Conservation (phyloP, 2,113 vertebrate species). For the Diadophis punctatus region DNA sequence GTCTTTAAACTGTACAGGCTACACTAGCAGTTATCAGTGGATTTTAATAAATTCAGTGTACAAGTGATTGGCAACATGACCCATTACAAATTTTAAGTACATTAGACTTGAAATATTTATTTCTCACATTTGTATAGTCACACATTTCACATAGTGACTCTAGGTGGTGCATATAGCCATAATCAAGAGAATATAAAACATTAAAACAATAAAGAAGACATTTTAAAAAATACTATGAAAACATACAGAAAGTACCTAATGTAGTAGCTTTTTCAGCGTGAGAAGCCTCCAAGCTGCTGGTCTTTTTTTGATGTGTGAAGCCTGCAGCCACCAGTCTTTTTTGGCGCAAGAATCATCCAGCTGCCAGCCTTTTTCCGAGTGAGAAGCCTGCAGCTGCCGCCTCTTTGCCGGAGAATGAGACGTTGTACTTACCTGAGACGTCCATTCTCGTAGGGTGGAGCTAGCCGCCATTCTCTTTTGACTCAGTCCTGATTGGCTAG, state of each 20-base stretch:
- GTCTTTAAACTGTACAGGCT: not conserved
- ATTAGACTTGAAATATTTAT: not conserved
- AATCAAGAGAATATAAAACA: not conserved
- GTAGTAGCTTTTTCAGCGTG: too few species aligned
- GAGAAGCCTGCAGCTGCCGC: too few species aligned
- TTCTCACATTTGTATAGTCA: not conserved
- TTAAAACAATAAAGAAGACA: not conserved
- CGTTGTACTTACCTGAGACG: too few species aligned
- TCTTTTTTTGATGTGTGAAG: too few species aligned
- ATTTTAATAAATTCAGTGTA: not conserved
- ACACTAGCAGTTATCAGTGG: not conserved
- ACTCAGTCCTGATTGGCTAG: too few species aligned
- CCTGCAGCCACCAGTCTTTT: too few species aligned
- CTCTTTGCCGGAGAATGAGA: too few species aligned
- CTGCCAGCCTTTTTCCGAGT: too few species aligned
- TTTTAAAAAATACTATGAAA: not conserved
- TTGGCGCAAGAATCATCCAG: too few species aligned
- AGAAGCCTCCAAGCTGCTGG: too few species aligned
- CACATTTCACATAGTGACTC: not conserved
- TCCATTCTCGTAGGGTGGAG: too few species aligned
- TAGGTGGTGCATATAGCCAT: not conserved
- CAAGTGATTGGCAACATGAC: not conserved
- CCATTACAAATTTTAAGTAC: not conserved
- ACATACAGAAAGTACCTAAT: not conserved
- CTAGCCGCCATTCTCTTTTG: too few species aligned